phyloP scores from a whole-genome alignment of 2,797 vertebrate genomes.

The Chelon labrosus region DNA sequence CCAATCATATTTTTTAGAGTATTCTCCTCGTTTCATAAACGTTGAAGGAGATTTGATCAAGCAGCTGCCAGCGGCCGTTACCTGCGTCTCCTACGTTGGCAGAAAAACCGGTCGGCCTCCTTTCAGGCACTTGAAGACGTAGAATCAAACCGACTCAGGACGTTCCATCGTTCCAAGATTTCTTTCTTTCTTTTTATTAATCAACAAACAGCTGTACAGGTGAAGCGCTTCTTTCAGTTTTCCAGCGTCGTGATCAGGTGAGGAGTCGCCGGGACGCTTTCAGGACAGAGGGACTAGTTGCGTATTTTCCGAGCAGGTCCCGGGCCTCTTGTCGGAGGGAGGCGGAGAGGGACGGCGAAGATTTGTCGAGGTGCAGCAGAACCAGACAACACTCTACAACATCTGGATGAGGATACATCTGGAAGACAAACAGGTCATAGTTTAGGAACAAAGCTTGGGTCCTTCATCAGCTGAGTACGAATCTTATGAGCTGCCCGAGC shows the following conservation, averaged over 20 bases:
- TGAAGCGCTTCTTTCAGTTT: slow-evolving; percentile 9
- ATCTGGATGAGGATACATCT: slow-evolving; percentile 90
- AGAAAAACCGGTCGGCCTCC: no score
- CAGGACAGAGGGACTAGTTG: slow-evolving; percentile 22
- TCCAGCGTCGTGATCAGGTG: neutral
- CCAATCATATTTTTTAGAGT: no score
- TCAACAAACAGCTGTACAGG: slow-evolving; percentile 51
- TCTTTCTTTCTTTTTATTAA: slow-evolving; percentile 28
- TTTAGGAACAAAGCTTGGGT: neutral
- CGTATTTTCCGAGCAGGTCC: slow-evolving; percentile 83
- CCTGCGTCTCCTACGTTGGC: no score
- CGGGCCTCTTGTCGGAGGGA: slow-evolving; percentile 76
- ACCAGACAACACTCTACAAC: slow-evolving; percentile 94
- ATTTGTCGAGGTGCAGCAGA: slow-evolving; percentile 82
- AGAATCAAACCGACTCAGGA: slow-evolving; percentile 13
- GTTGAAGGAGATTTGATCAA: no score
- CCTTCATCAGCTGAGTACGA: neutral
- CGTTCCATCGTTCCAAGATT: neutral
- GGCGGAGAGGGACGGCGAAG: slow-evolving; percentile 58
- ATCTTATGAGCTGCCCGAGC: no score
- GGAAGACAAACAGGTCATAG: neutral
- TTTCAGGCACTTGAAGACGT: neutral
- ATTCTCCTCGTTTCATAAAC: no score
- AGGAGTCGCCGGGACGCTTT: slow-evolving; percentile 65
- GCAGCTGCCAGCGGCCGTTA: no score